Base-by-base conservation (phyloP, 2,888 invertebrate species). In the Omphaloscelis lunosa region DNA sequence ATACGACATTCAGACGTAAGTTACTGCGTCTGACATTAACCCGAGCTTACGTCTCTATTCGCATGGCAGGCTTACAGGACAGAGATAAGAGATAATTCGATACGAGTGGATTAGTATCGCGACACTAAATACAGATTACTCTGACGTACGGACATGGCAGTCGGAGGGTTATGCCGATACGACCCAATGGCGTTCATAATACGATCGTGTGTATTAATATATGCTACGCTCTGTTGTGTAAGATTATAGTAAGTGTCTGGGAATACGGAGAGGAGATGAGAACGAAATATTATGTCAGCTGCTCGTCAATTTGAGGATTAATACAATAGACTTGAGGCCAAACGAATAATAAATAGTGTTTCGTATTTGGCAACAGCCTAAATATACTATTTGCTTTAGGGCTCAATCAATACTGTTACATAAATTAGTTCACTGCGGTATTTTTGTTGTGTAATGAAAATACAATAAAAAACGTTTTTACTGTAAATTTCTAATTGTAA, bases 61-160 rank as follows among this genome's bases (percentile, higher is more conserved):
- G 75, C 81, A 84, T 81, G 72, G 79, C 78, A 74, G 76, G 80
- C 85, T 87, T 82, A 89, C 77, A 75, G 82, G 77, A 82, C 77
- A 73, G 78, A 83, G 90, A 89, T 89, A 90, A 89, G 89, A 90
- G 90, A 89, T 90, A 89, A 90, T 85, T 86, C 87, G 89, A 89
- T 88, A 86, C 82, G 86, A 85, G 82, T 77, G 84, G 88, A 89
- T 90, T 90, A 88, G 84, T 78, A 68, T 67, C 67, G 77, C 84
- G 88, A 87, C 82, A 88, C 89, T 90, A 89, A 90, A 91, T 90
- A 90, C 89, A 90, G 92, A 92, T 91, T 92, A 92, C 86, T 72
- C 73, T 84, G 90, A 89, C 89, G 87, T 89, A 83, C 86, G 81
- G 84, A 87, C 89, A 83, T 72, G 89, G 76, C 82, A 80, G 72